A percentile compares a stretch with the other conserved stretches of the same genome.
phyloP scores from a whole-genome alignment of 64 coral and sea anemone genomes.

The Montipora efflorescens region DNA sequence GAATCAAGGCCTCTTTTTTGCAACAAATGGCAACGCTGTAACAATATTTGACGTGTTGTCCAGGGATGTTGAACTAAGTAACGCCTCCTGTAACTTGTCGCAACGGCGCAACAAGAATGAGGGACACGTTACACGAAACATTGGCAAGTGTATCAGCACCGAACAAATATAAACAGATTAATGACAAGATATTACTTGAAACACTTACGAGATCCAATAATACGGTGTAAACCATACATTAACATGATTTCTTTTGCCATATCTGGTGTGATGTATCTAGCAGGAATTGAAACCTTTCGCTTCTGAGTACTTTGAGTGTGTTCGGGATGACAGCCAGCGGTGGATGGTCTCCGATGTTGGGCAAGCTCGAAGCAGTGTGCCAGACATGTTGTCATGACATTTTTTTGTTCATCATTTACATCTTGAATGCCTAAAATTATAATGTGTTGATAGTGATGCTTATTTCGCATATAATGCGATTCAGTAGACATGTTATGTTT shows the following conservation, averaged over 20 bases:
- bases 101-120: too few species aligned
- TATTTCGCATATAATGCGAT: constrained; percentile 23
- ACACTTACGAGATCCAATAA: constrained; percentile 20
- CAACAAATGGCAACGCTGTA: too few species aligned
- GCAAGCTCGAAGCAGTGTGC: constrained; percentile 14
- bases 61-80: too few species aligned
- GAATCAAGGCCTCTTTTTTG: too few species aligned
- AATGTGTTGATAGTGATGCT: constrained; percentile 12
- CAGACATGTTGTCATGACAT: constrained; percentile 26
- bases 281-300: constrained; percentile 27
- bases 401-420: constrained; percentile 45
- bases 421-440: constrained; percentile 43
- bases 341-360: constrained; percentile 10
- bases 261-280: constrained; percentile 24
- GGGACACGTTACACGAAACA: too few species aligned
- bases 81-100: too few species aligned
- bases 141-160: too few species aligned
- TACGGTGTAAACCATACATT: constrained; percentile 27
- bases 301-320: constrained; percentile 27
- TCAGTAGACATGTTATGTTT: constrained; percentile 15
- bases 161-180: too few species aligned
- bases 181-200: too few species aligned
- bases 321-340: constrained; percentile 21
- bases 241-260: constrained; percentile 32
- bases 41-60: too few species aligned